These are phyloP conservation scores for Leptura quadrifasciata DNA, from an alignment of 2,888 invertebrate species.

Conservation along the genomic window DNA sequence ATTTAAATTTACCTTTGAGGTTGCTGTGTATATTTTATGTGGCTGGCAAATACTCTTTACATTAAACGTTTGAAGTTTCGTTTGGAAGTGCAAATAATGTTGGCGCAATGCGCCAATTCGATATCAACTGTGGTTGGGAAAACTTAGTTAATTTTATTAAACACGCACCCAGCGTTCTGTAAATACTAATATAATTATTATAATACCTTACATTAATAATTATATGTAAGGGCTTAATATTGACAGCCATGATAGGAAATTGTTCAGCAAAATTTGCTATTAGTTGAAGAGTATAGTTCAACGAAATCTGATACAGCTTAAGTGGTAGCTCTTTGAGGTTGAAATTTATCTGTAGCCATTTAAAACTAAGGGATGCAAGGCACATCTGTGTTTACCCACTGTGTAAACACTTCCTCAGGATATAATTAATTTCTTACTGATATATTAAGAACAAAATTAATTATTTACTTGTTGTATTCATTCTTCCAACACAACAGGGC, in stretches of 20 bases:
- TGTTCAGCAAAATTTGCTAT: background rate
- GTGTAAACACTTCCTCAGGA: too few species aligned
- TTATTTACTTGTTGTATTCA: too few species aligned
- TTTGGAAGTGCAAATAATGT: conserved; percentile 44
- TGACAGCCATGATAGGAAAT: background rate
- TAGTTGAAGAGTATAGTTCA: too few species aligned
- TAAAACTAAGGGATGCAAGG: too few species aligned
- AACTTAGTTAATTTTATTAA: conserved; percentile 45
- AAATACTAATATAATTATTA: background rate
- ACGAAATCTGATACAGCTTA: background rate
- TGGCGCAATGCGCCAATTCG: conserved; percentile 48
- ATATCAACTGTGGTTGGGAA: conserved; percentile 31
- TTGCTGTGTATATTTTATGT: conserved; percentile 14
- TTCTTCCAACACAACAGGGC: too few species aligned
- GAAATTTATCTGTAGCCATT: too few species aligned
- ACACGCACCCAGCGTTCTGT: conserved; percentile 42
- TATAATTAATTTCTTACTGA: too few species aligned
- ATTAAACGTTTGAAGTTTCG: conserved; percentile 22
- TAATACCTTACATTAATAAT: background rate
- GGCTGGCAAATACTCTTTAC: conserved; percentile 18
- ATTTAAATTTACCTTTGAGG: conserved; percentile 20
- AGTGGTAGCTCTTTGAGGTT: too few species aligned
- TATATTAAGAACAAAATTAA: too few species aligned
- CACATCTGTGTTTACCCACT: too few species aligned
- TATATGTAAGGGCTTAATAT: background rate